phyloP scores from a whole-genome alignment of 1,140 invertebrate species.

The Caenorhabditis elegans region DNA sequence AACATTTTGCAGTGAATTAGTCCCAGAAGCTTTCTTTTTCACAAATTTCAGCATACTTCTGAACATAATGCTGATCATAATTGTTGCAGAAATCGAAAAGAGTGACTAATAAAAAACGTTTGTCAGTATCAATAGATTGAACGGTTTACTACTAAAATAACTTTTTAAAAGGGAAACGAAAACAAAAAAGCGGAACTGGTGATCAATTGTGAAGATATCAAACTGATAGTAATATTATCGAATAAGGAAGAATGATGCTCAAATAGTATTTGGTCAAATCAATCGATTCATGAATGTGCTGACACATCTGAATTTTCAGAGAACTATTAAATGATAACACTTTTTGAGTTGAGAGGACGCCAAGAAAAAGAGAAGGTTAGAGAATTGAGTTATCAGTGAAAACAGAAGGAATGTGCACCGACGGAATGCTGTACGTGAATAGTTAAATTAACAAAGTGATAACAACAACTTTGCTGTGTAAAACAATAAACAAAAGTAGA shows the following conservation, averaged over 20 bases:
- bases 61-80: not conserved
- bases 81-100: not conserved
- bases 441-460: too few relatives aligned
- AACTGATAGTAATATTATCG: not conserved
- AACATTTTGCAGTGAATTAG: not conserved
- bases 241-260: not conserved
- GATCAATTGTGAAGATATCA: not conserved
- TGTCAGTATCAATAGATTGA: not conserved
- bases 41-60: slow-evolving; percentile 27
- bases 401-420: not conserved
- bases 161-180: not conserved
- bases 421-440: too few relatives aligned
- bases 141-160: not conserved
- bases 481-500: too few relatives aligned
- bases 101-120: not conserved
- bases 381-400: not conserved
- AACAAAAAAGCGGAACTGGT: not conserved
- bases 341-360: not conserved
- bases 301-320: not conserved
- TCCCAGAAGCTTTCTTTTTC: not conserved
- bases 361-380: too few relatives aligned
- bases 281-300: not conserved
- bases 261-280: not conserved
- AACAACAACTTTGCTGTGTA: too few relatives aligned
- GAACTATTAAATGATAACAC: not conserved